phyloP scores from a whole-genome alignment of 2,888 invertebrate species.

The Thecophora atra region DNA sequence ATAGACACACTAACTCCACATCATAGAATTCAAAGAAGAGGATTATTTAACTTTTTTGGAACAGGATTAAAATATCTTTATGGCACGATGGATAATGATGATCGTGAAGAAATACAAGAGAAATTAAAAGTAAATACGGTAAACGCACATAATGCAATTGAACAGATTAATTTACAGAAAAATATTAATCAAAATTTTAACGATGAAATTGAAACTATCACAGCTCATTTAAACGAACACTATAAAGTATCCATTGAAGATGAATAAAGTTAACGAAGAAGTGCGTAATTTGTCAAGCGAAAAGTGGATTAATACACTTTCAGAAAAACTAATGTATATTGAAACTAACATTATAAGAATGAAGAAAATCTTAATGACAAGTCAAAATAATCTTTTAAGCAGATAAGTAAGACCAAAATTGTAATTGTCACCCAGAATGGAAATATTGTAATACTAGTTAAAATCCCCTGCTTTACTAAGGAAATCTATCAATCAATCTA shows the following conservation, averaged over 20 bases:
- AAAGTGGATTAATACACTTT: constrained; percentile 7
- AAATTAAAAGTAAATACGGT: constrained; percentile 19
- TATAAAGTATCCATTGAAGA: constrained; percentile 17
- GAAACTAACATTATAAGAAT: constrained; percentile 29
- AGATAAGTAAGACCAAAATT: neutral
- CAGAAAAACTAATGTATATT: constrained; percentile 25
- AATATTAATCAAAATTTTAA: constrained; percentile 22
- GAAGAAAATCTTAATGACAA: constrained; percentile 27
- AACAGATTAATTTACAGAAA: constrained; percentile 4
- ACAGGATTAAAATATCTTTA: constrained; percentile 39
- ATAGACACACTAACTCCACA: constrained; percentile 26
- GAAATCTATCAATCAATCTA: constrained; percentile 10
- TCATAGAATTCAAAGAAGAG: constrained; percentile 38
- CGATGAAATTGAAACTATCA: constrained; percentile 11
- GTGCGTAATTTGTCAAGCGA: constrained; percentile 12
- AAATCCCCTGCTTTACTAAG: constrained; percentile 6
- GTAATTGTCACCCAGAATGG: neutral
- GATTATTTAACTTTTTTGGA: constrained; percentile 38
- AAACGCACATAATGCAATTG: constrained; percentile 29
- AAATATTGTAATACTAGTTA: constrained; percentile 7
- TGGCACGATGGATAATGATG: constrained; percentile 41
- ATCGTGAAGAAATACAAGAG: constrained; percentile 30
- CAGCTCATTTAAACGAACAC: neutral
- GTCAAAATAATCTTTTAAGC: constrained; percentile 27
- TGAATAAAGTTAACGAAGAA: constrained; percentile 29